Evolutionary conservation across 2,113 vertebrate genomes (phyloP).

Genomic region (Brachypodius melanocephalos): DNA sequence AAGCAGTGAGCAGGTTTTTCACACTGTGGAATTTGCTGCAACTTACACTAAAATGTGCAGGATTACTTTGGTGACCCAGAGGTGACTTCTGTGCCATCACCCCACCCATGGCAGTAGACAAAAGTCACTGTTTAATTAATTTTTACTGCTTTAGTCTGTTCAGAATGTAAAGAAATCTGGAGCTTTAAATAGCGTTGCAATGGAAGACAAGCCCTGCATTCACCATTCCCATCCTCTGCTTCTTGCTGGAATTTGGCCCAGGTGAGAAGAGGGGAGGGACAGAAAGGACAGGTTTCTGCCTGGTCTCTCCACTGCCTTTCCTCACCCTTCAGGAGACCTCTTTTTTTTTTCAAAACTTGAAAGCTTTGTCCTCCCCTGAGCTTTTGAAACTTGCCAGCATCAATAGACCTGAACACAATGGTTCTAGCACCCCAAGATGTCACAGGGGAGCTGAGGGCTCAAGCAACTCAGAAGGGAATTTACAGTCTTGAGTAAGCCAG

Average conservation of each 20-base stretch:
- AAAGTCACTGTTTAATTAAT: not conserved
- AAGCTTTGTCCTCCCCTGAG: not conserved
- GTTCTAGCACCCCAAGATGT: not conserved
- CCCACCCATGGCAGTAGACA: not conserved
- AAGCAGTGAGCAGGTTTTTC: not conserved
- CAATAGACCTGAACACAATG: rapidly evolving
- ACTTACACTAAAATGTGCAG: not conserved
- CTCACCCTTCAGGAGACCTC: not conserved
- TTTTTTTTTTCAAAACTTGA: not conserved
- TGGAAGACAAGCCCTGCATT: not conserved
- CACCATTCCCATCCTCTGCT: not conserved
- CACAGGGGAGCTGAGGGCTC: not conserved
- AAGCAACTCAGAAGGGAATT: not conserved
- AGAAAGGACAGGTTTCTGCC: not conserved
- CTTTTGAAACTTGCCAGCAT: not conserved
- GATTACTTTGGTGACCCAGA: not conserved
- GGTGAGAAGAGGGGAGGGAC: not conserved
- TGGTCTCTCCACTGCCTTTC: not conserved
- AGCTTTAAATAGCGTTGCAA: not conserved
- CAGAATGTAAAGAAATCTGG: not conserved
- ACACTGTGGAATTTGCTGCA: not conserved
- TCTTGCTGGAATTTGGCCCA: not conserved
- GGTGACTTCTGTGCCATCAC: not conserved
- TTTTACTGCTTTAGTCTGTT: not conserved
- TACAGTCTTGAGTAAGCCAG: not conserved